Conservation (phyloP, 2,113 vertebrate genomes). For the Galbula dea region DNA sequence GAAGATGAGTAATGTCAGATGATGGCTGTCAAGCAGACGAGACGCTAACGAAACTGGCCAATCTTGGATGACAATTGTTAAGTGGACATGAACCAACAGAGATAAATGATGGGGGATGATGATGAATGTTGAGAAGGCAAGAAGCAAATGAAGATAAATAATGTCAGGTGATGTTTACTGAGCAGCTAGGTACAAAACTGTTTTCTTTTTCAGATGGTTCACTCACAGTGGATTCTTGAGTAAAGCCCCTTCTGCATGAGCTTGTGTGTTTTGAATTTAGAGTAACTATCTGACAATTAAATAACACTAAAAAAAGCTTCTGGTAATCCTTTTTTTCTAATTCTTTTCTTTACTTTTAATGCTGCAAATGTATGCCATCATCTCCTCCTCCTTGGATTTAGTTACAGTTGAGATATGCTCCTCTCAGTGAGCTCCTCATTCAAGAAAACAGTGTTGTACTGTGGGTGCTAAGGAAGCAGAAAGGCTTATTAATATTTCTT, state of each 20-base stretch:
- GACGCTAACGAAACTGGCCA: background rate
- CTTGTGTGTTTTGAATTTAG: background rate
- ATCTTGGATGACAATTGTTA: background rate
- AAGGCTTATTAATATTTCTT: background rate
- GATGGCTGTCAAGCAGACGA: background rate
- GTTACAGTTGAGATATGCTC: background rate
- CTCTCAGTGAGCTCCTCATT: background rate
- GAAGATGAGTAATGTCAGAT: background rate
- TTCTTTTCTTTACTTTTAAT: no score
- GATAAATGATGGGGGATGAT: background rate
- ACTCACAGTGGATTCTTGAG: background rate
- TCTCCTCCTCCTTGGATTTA: background rate
- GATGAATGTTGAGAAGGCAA: background rate
- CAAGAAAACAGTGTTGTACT: background rate
- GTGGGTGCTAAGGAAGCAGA: background rate
- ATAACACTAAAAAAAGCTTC: background rate
- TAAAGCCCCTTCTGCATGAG: background rate
- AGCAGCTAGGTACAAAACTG: background rate
- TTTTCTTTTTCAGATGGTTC: background rate
- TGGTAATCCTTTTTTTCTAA: background rate
- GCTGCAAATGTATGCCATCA: background rate
- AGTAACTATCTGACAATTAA: background rate
- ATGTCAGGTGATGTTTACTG: background rate
- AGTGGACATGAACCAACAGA: background rate
- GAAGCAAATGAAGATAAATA: background rate